phyloP scores from a whole-genome alignment of 2,113 vertebrate species.

The Pyrgilauda ruficollis region DNA sequence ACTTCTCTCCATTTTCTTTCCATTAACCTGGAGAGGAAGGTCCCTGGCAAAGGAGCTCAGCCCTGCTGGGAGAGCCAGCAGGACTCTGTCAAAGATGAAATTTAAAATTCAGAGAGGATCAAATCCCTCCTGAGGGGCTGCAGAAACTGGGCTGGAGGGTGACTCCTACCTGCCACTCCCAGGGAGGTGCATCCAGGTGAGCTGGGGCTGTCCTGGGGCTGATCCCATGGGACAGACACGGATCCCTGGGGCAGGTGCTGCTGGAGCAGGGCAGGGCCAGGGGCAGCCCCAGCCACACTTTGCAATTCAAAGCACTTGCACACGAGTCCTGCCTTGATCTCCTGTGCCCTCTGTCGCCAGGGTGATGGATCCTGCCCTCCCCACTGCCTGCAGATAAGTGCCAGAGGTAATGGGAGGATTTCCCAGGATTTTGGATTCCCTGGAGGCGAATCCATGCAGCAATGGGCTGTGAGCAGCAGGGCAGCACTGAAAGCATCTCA shows the following conservation, averaged over 20 bases:
- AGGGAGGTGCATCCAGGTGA: not conserved
- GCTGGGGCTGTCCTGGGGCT: too few relatives aligned
- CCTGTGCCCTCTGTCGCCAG: not conserved
- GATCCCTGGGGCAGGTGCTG: not conserved
- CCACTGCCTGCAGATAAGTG: not conserved
- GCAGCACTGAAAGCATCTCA: not conserved
- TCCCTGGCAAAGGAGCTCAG: not conserved
- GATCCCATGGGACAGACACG: rapidly evolving
- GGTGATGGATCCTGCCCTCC: not conserved
- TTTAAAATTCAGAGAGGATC: not conserved
- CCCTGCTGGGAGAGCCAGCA: not conserved
- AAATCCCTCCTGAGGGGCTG: not conserved
- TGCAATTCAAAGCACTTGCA: not conserved
- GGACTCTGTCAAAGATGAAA: not conserved
- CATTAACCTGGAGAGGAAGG: not conserved
- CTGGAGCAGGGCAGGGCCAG: not conserved
- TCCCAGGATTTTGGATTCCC: not conserved
- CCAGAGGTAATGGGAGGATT: not conserved
- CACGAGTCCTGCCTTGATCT: rapidly evolving
- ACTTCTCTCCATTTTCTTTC: not conserved
- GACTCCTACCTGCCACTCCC: not conserved
- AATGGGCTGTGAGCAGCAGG: not conserved
- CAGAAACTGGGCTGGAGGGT: not conserved
- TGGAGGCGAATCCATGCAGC: not conserved
- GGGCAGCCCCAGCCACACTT: rapidly evolving